phyloP scores from a whole-genome alignment of 2,797 vertebrate genomes.

The Silurus lanzhouensis region DNA sequence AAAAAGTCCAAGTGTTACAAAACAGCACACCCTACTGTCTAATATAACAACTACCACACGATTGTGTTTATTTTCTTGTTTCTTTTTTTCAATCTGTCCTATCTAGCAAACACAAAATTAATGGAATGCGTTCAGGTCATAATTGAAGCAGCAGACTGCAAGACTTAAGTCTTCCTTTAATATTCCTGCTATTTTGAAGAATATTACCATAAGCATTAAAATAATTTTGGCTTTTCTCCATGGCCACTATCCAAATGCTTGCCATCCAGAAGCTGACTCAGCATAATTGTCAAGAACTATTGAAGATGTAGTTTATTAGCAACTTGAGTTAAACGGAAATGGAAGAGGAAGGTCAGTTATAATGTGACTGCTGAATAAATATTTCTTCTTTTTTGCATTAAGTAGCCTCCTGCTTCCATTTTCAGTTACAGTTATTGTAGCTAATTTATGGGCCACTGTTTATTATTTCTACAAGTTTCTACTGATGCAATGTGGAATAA shows the following conservation, averaged over 20 bases:
- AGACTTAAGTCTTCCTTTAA: constrained; percentile 16
- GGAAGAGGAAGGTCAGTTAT: neutral
- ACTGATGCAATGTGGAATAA: neutral
- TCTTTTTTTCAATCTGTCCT: neutral
- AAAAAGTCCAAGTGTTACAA: constrained; percentile 19
- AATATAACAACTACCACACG: constrained; percentile 4
- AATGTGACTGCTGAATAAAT: constrained; percentile 2
- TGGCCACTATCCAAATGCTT: neutral
- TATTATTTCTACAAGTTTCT: constrained; percentile 15
- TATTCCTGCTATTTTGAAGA: neutral
- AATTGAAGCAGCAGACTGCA: neutral
- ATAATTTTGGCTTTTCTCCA: neutral
- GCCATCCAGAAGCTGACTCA: neutral
- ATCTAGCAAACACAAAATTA: neutral
- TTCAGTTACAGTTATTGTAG: constrained; percentile 2
- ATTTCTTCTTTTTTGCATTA: neutral
- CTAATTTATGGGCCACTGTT: constrained; percentile 19
- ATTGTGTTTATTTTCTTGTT: neutral
- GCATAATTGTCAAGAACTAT: constrained; percentile 3
- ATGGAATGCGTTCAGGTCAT: neutral
- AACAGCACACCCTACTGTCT: constrained; percentile 60
- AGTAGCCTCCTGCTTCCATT: neutral
- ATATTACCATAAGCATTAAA: neutral
- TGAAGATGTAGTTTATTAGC: neutral
- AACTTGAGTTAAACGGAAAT: constrained; percentile 1